Percentiles rank a stretch among this genome's conserved stretches.
Evolutionary conservation across 2,113 vertebrate species (phyloP).

Genomic region (Rhineura floridana): DNA sequence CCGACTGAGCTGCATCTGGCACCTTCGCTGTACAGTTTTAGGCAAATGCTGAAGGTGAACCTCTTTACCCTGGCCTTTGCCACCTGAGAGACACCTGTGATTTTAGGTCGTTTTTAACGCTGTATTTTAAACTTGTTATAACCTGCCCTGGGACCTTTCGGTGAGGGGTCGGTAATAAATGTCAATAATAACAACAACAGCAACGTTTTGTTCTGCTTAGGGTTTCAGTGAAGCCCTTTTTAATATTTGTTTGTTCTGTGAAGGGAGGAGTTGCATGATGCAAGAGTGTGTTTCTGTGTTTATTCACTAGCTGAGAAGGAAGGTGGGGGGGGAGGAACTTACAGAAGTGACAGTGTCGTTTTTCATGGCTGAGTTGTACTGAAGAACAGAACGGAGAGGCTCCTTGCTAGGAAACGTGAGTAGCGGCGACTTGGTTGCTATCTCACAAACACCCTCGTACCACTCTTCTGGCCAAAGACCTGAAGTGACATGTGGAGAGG

Average conservation of each 20-base stretch:
- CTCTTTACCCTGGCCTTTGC: no score
- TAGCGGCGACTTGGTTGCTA: conserved; percentile 94
- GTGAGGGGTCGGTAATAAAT: no score
- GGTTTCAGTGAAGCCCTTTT: neutral
- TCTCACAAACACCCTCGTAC: conserved; percentile 97
- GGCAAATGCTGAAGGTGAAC: no score
- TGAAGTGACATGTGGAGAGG: conserved; percentile 47
- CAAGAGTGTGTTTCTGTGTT: rapidly evolving
- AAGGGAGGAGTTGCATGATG: neutral
- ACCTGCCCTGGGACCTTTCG: no score
- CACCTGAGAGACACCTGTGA: no score
- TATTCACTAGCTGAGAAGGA: no score
- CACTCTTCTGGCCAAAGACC: conserved; percentile 98
- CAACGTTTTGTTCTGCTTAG: neutral
- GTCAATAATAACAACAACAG: no score
- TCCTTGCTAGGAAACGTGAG: conserved; percentile 96
- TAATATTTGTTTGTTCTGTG: neutral
- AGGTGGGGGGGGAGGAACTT: conserved; percentile 25
- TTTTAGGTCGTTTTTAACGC: no score
- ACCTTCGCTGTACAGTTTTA: no score
- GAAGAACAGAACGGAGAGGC: conserved; percentile 93
- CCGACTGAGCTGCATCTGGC: no score
- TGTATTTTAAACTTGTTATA: no score
- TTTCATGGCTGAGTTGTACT: conserved; percentile 97
- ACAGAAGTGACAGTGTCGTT: conserved; percentile 95